These are phyloP conservation scores for Rhagophthalmus giganteus DNA, from an alignment of 2,888 invertebrate species.

Conservation along the genomic window DNA sequence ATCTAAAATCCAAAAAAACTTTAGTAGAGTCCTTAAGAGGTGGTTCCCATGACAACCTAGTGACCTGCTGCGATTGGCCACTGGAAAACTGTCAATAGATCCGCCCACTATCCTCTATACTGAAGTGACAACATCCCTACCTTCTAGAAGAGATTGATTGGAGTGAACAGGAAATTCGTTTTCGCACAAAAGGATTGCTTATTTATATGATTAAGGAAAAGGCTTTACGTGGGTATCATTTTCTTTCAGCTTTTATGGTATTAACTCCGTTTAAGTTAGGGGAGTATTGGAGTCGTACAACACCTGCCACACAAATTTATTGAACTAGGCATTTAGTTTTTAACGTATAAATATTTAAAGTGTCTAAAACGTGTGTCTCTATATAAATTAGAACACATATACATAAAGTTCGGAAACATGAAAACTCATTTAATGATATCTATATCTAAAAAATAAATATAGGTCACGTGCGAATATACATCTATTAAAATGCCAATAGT, in stretches of 20 bases:
- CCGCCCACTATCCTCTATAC: constrained; percentile 36
- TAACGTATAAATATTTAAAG: too few relatives aligned
- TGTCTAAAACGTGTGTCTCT: too few relatives aligned
- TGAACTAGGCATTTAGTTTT: too few relatives aligned
- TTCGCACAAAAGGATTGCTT: constrained; percentile 8
- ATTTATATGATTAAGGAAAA: constrained; percentile 13
- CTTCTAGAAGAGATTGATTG: constrained; percentile 18
- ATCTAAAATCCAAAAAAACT: constrained; percentile 34
- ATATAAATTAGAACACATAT: not conserved
- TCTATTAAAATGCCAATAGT: too few relatives aligned
- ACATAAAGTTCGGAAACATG: too few relatives aligned
- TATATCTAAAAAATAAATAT: too few relatives aligned
- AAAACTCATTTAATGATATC: too few relatives aligned
- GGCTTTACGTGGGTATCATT: not conserved
- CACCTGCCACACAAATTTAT: not conserved
- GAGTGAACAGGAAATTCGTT: constrained; percentile 12
- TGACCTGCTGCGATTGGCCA: constrained; percentile 45
- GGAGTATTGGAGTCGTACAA: too few relatives aligned
- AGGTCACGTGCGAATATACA: too few relatives aligned
- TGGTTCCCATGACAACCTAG: constrained; percentile 42
- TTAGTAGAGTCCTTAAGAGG: constrained; percentile 40
- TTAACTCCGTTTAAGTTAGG: not conserved
- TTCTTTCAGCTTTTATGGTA: not conserved
- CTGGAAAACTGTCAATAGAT: constrained; percentile 44
- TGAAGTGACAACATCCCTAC: constrained; percentile 33